These are phyloP conservation scores for Spicauda simplicius DNA, from an alignment of 2,888 invertebrate genomes.

Conservation along the genomic window DNA sequence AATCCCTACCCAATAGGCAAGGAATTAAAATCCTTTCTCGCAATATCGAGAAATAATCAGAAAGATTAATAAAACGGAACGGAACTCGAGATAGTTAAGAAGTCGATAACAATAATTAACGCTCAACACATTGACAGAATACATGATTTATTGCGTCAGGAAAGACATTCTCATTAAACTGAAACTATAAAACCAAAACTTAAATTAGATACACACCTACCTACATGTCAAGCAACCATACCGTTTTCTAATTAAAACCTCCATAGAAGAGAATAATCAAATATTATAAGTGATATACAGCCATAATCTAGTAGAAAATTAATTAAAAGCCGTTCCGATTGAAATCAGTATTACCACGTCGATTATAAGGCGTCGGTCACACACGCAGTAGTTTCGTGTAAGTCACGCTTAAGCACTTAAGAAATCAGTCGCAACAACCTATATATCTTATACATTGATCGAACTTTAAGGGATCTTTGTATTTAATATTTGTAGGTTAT, in stretches of 20 bases:
- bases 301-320: slow-evolving; percentile 77
- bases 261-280: slow-evolving; percentile 45
- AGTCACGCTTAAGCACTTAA: background rate
- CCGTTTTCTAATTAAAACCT: slow-evolving; percentile 47
- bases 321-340: slow-evolving; percentile 76
- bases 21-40: slow-evolving; percentile 18
- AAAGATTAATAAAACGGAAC: slow-evolving; percentile 34
- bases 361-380: slow-evolving; percentile 53
- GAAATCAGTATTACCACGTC: slow-evolving; percentile 74
- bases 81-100: slow-evolving; percentile 29
- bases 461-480: background rate
- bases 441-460: background rate
- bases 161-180: slow-evolving; percentile 42
- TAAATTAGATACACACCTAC: slow-evolving; percentile 40
- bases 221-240: slow-evolving; percentile 34
- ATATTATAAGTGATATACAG: slow-evolving; percentile 61
- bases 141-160: slow-evolving; percentile 32
- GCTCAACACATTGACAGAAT: slow-evolving; percentile 32
- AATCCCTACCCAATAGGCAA: background rate
- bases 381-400: slow-evolving; percentile 7
- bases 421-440: background rate
- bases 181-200: slow-evolving; percentile 43
- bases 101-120: slow-evolving; percentile 35
- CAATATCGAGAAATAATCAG: slow-evolving; percentile 30
- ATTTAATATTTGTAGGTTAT: too few relatives aligned